phyloP scores from a whole-genome alignment of 2,888 invertebrate genomes.

The Dysmachus trigonus region DNA sequence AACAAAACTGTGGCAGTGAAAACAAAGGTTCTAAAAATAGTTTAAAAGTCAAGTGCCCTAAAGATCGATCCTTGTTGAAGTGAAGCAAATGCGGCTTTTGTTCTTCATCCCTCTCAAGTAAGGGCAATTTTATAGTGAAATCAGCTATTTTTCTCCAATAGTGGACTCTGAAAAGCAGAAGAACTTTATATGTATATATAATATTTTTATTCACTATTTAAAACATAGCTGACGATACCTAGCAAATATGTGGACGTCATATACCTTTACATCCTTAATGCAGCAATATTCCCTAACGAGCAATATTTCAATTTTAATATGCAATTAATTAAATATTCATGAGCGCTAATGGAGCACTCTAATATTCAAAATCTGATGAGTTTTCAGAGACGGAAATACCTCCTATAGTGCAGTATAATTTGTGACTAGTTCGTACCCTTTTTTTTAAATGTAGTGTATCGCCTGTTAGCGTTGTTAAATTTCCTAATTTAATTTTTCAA shows the following conservation, averaged over 20 bases:
- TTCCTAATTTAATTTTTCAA: too few relatives aligned
- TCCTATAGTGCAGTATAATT: background rate
- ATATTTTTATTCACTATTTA: background rate
- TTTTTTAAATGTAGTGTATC: background rate
- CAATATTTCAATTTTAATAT: background rate
- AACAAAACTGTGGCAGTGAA: background rate
- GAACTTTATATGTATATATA: background rate
- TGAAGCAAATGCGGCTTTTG: background rate
- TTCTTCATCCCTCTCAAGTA: background rate
- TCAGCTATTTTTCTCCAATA: background rate
- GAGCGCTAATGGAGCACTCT: background rate
- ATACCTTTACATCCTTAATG: background rate
- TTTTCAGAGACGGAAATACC: background rate
- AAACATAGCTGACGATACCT: background rate
- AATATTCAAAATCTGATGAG: background rate
- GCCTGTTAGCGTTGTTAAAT: background rate
- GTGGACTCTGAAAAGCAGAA: background rate
- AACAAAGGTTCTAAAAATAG: slow-evolving; percentile 16
- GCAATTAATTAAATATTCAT: background rate
- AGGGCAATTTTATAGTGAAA: background rate
- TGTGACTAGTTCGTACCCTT: background rate
- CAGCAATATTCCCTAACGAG: background rate
- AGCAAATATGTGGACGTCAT: background rate
- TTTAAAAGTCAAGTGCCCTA: slow-evolving; percentile 9
- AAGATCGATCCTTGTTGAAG: slow-evolving; percentile 1